phyloP scores from a whole-genome alignment of 2,797 vertebrate genomes.

The Hydrolagus colliei region DNA sequence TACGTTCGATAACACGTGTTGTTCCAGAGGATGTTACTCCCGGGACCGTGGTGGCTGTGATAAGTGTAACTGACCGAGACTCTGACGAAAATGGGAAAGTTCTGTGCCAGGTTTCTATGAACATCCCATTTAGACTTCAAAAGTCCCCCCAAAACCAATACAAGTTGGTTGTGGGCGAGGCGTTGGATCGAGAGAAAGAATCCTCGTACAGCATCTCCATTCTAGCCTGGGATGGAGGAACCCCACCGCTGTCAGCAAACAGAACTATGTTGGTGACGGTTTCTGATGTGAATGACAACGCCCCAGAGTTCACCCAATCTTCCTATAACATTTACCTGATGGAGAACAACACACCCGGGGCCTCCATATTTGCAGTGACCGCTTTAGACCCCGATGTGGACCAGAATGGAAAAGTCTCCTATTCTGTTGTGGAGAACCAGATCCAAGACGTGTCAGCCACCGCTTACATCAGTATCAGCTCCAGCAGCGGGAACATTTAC shows the following conservation, averaged over 20 bases:
- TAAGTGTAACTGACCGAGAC: slow-evolving; percentile 37
- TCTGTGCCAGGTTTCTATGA: slow-evolving; percentile 9
- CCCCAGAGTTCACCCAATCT: slow-evolving; percentile 46
- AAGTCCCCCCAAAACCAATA: slow-evolving; percentile 43
- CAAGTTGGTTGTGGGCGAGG: slow-evolving; percentile 45
- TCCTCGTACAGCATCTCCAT: slow-evolving; percentile 41
- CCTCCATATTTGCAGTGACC: slow-evolving; percentile 34
- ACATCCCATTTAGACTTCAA: slow-evolving; percentile 40
- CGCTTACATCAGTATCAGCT: slow-evolving; percentile 44
- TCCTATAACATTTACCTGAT: slow-evolving; percentile 50
- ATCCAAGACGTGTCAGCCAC: slow-evolving; percentile 42
- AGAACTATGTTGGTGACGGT: slow-evolving; percentile 52
- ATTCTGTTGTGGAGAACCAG: slow-evolving; percentile 44
- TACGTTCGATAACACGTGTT: slow-evolving; percentile 36
- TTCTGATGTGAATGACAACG: slow-evolving; percentile 58
- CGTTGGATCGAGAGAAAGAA: slow-evolving; percentile 42
- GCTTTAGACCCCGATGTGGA: slow-evolving; percentile 44
- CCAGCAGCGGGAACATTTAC: slow-evolving; percentile 45
- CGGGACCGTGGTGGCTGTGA: slow-evolving; percentile 37
- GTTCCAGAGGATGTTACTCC: slow-evolving; percentile 35
- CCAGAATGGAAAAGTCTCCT: slow-evolving; percentile 42
- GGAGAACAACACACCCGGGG: slow-evolving; percentile 44
- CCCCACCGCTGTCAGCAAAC: slow-evolving; percentile 49
- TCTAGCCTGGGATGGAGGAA: slow-evolving; percentile 41
- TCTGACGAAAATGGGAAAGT: slow-evolving; percentile 36